These are phyloP conservation scores for Apodemia mormo DNA, from an alignment of 2,888 invertebrate genomes.

Conservation along the genomic window DNA sequence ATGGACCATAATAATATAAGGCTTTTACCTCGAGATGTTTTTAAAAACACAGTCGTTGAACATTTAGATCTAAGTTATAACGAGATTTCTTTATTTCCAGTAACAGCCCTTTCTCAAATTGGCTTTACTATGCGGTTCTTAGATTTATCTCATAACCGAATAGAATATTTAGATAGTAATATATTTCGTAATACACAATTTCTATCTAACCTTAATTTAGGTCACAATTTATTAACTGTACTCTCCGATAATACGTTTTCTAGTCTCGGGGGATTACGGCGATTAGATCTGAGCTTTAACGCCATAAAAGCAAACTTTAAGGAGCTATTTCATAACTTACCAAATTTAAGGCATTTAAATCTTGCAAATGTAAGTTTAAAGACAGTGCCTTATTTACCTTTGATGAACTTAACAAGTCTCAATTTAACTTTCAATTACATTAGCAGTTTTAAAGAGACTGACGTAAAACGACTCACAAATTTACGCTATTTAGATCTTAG, in stretches of 20 bases:
- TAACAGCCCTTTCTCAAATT: slow-evolving; percentile 88
- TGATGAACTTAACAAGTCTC: slow-evolving; percentile 89
- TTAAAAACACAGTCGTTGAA: slow-evolving; percentile 90
- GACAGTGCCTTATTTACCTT: slow-evolving; percentile 88
- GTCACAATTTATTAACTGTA: slow-evolving; percentile 90
- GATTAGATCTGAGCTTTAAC: slow-evolving; percentile 91
- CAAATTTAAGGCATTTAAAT: slow-evolving; percentile 88
- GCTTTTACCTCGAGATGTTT: slow-evolving; percentile 88
- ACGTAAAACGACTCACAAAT: slow-evolving; percentile 86
- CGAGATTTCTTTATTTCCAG: slow-evolving; percentile 90
- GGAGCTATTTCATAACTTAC: slow-evolving; percentile 93
- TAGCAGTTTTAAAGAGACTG: slow-evolving; percentile 85
- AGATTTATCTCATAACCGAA: slow-evolving; percentile 88
- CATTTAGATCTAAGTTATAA: slow-evolving; percentile 90
- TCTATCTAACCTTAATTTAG: slow-evolving; percentile 88
- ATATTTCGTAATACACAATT: slow-evolving; percentile 92
- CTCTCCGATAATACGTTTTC: slow-evolving; percentile 94
- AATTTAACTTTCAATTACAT: slow-evolving; percentile 91
- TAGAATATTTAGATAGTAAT: slow-evolving; percentile 93
- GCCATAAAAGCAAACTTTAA: slow-evolving; percentile 92
- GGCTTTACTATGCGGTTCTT: slow-evolving; percentile 90
- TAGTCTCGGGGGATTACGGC: slow-evolving; percentile 88
- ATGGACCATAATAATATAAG: slow-evolving; percentile 87
- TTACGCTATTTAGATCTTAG: slow-evolving; percentile 89
- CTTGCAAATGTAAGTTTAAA: slow-evolving; percentile 89